These are phyloP conservation scores for Drosophila nigrodunni DNA, from an alignment of 1,140 invertebrate species.

Conservation along the genomic window DNA sequence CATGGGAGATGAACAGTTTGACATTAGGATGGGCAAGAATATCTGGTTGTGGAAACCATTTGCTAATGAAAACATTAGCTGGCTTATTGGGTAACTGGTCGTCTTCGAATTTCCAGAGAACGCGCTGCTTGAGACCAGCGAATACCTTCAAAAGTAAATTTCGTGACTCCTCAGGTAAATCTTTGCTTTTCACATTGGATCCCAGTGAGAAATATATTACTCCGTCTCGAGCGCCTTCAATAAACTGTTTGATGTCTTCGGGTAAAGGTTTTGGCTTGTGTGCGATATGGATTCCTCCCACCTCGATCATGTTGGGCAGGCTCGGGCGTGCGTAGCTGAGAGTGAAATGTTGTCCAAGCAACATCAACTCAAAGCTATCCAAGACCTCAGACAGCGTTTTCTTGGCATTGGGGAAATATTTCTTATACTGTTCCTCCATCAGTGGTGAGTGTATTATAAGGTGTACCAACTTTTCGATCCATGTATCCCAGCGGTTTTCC, in stretches of 20 bases:
- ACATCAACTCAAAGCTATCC: slow-evolving; percentile 85
- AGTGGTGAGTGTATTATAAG: slow-evolving; percentile 48
- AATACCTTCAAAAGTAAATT: slow-evolving; percentile 86
- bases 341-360: slow-evolving; percentile 86
- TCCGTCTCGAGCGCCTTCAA: slow-evolving; percentile 86
- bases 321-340: slow-evolving; percentile 85
- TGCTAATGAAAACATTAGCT: slow-evolving; percentile 87
- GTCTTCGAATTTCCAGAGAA: slow-evolving; percentile 90
- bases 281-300: slow-evolving; percentile 87
- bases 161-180: slow-evolving; percentile 85
- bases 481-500: slow-evolving; percentile 66
- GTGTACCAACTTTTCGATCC: slow-evolving; percentile 32
- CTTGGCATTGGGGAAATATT: slow-evolving; percentile 85
- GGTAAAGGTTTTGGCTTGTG: slow-evolving; percentile 81
- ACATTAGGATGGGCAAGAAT: slow-evolving; percentile 89
- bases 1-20: slow-evolving; percentile 89
- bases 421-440: slow-evolving; percentile 65
- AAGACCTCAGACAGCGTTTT: slow-evolving; percentile 54
- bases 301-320: slow-evolving; percentile 86
- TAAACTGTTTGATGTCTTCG: slow-evolving; percentile 85
- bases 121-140: slow-evolving; percentile 86
- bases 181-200: slow-evolving; percentile 86
- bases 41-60: slow-evolving; percentile 90
- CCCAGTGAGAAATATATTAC: slow-evolving; percentile 88
- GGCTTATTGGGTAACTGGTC: slow-evolving; percentile 86